These are phyloP conservation scores for Gari tellinella DNA, from an alignment of 2,888 invertebrate species.

Conservation along the genomic window DNA sequence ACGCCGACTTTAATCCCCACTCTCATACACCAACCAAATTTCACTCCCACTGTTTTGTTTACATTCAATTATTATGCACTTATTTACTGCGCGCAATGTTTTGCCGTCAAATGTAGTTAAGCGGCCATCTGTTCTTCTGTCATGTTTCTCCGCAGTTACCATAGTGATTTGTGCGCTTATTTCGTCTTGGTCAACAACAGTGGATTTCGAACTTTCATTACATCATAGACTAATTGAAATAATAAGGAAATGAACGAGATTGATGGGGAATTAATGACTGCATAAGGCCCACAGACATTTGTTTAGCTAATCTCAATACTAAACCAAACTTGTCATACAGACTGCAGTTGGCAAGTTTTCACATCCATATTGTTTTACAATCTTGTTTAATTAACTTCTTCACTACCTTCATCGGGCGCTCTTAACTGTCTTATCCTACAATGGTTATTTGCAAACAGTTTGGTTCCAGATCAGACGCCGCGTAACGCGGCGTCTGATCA, in stretches of 20 bases:
- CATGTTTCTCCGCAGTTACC: constrained; percentile 23
- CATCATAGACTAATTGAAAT: constrained; percentile 31
- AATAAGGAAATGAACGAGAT: constrained; percentile 38
- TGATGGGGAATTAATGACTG: constrained; percentile 8
- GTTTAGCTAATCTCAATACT: no score
- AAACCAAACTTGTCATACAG: no score
- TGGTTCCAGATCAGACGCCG: no score
- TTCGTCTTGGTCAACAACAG: constrained; percentile 26
- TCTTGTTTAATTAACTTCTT: no score
- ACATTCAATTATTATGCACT: constrained; percentile 52
- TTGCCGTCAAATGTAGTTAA: constrained; percentile 38
- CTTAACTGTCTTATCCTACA: no score
- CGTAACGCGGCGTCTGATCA: no score
- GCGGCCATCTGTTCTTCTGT: constrained; percentile 50
- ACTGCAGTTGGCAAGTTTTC: no score
- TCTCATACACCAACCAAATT: constrained; percentile 14
- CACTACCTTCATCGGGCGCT: no score
- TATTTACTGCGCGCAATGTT: constrained; percentile 46
- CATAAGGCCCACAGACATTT: no score
- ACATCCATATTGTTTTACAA: no score
- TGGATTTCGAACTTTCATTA: constrained; percentile 42
- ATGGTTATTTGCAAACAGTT: no score
- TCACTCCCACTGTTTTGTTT: constrained; percentile 40
- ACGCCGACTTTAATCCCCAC: constrained; percentile 19
- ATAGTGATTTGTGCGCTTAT: constrained; percentile 41